A percentile compares a stretch with the other conserved stretches of the same genome.
phyloP scores from a whole-genome alignment of 2,888 invertebrate genomes.

The Formica aserva region DNA sequence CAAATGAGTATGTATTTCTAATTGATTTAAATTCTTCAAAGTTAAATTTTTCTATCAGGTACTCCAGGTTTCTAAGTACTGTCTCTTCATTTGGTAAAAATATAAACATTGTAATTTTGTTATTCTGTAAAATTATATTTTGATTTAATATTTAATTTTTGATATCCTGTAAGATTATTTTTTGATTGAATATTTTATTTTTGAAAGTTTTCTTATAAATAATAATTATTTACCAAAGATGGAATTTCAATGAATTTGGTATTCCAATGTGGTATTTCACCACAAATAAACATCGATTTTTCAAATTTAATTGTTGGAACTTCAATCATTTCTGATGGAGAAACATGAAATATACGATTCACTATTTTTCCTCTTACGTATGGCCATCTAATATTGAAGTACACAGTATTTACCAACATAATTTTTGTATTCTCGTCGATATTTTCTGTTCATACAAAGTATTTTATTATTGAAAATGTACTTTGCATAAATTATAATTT shows the following conservation, averaged over 20 bases:
- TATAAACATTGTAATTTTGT: too few relatives aligned
- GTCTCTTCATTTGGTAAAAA: too few relatives aligned
- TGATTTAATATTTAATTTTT: too few relatives aligned
- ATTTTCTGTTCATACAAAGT: constrained; percentile 83
- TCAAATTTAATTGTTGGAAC: constrained; percentile 90
- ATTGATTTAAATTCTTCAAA: too few relatives aligned
- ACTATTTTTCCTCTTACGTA: constrained; percentile 86
- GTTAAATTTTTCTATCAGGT: too few relatives aligned
- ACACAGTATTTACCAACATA: constrained; percentile 93
- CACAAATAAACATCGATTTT: constrained; percentile 87
- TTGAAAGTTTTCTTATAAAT: too few relatives aligned
- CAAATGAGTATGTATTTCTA: too few relatives aligned
- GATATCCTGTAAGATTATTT: too few relatives aligned
- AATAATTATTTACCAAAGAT: too few relatives aligned
- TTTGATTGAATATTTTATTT: too few relatives aligned
- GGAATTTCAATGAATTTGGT: too few relatives aligned
- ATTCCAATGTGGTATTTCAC: constrained; percentile 85
- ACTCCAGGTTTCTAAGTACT: rapidly evolving
- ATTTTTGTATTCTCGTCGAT: constrained; percentile 82
- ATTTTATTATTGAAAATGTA: not conserved
- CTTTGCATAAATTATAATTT: not conserved
- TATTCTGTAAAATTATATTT: too few relatives aligned
- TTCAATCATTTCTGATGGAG: constrained; percentile 74
- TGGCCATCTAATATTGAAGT: constrained; percentile 93
- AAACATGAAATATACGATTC: constrained; percentile 88